Evolutionary conservation across 1,140 invertebrate genomes (phyloP).

Genomic region (Orius laevigatus): DNA sequence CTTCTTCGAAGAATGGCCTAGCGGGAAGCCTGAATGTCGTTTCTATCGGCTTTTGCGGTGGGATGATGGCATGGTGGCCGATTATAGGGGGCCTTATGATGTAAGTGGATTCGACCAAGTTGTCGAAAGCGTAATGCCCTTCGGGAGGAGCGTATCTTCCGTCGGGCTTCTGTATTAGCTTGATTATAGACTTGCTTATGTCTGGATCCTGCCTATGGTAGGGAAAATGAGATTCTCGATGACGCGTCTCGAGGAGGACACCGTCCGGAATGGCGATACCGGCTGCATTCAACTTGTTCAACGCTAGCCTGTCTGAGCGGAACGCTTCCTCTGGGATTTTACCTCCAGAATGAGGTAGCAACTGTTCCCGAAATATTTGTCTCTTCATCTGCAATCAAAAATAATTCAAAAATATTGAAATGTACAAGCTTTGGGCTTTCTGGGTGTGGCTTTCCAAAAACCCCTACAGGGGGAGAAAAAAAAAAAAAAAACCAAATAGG

Average conservation of each 20-base stretch:
- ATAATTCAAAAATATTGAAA: not conserved
- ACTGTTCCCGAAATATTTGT: constrained; percentile 45
- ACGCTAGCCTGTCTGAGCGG: constrained; percentile 36
- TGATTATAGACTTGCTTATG: constrained; percentile 18
- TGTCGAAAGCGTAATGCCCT: constrained; percentile 18
- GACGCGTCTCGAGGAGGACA: constrained; percentile 32
- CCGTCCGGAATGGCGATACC: constrained; percentile 43
- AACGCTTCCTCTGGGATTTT: constrained; percentile 49
- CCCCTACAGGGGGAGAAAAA: too few species aligned
- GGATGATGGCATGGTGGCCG: constrained; percentile 10
- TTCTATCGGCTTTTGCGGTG: constrained; percentile 15
- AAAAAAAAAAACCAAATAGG: too few species aligned
- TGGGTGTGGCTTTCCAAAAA: too few species aligned
- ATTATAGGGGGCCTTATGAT: constrained; percentile 18
- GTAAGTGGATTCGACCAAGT: constrained; percentile 22
- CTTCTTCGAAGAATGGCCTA: constrained; percentile 13
- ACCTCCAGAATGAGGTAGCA: constrained; percentile 40
- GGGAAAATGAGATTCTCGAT: constrained; percentile 25
- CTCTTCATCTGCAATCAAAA: constrained; percentile 32
- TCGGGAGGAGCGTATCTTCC: constrained; percentile 20
- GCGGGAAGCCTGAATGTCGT: constrained; percentile 16
- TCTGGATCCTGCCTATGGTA: constrained; percentile 22
- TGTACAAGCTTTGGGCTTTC: too few species aligned
- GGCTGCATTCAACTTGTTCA: constrained; percentile 44
- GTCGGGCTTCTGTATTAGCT: constrained; percentile 20